phyloP scores from a whole-genome alignment of 2,797 vertebrate genomes.

The Onychomys leucogaster region DNA sequence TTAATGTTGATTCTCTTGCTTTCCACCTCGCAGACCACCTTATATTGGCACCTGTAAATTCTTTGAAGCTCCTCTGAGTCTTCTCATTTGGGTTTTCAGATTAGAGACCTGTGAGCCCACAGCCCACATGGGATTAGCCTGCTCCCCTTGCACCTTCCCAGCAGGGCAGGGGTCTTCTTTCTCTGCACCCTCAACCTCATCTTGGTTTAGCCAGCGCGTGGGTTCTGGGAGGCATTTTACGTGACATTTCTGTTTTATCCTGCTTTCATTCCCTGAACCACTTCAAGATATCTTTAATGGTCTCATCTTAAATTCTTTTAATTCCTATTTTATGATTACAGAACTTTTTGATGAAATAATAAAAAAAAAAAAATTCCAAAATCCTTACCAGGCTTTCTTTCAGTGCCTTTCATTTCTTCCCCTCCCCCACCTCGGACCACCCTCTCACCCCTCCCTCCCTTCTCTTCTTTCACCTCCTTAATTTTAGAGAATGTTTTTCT shows the following conservation, averaged over 20 bases:
- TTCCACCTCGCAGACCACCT: not conserved
- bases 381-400: not conserved
- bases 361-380: conserved; percentile 16
- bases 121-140: fast-evolving
- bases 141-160: not conserved
- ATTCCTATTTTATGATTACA: conserved; percentile 61
- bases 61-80: not conserved
- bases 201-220: not conserved
- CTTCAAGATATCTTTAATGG: conserved; percentile 52
- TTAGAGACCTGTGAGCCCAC: not conserved
- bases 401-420: not conserved
- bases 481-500: not conserved
- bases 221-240: not conserved
- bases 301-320: conserved; percentile 64
- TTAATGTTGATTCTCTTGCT: not conserved
- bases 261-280: not conserved
- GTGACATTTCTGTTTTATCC: conserved; percentile 52
- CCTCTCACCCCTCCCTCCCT: not conserved
- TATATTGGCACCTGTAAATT: not conserved
- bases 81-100: not conserved
- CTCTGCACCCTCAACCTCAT: not conserved
- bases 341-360: conserved; percentile 1
- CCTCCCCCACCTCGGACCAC: not conserved
- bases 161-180: not conserved
- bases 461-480: not conserved